Conservation (phyloP, 1,140 invertebrate species). For the Sipha flava region DNA sequence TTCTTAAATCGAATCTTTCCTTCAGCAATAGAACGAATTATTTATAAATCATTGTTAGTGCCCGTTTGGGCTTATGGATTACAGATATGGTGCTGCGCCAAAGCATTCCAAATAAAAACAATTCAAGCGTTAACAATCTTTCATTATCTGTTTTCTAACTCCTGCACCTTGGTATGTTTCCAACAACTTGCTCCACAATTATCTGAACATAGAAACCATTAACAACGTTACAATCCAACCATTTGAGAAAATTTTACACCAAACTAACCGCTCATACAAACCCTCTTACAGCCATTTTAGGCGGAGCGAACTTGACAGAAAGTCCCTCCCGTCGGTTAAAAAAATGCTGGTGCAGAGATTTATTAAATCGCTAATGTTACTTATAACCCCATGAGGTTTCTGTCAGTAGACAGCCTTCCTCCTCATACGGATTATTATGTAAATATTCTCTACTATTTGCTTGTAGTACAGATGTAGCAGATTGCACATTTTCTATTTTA, state of each 20-base stretch:
- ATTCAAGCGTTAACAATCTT: neutral
- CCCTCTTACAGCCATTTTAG: neutral
- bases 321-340: neutral
- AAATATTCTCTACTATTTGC: no score
- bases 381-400: no score
- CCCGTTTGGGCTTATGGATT: neutral
- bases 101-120: neutral
- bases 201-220: neutral
- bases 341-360: neutral
- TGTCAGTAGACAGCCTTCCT: neutral
- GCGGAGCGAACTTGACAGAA: neutral
- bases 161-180: neutral
- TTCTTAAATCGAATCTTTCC: neutral
- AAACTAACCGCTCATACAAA: neutral
- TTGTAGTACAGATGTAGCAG: no score
- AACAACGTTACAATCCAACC: neutral
- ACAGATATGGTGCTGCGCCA: no score
- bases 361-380: neutral
- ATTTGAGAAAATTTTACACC: neutral
- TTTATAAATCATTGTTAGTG: neutral
- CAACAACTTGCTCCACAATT: neutral
- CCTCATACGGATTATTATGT: no score
- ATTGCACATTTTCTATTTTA: no score
- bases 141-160: neutral
- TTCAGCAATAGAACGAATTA: neutral